Percentiles rank a stretch among this genome's conserved stretches.
Evolutionary conservation across 2,888 invertebrate species (phyloP).

Genomic region (Embidobia sp.): DNA sequence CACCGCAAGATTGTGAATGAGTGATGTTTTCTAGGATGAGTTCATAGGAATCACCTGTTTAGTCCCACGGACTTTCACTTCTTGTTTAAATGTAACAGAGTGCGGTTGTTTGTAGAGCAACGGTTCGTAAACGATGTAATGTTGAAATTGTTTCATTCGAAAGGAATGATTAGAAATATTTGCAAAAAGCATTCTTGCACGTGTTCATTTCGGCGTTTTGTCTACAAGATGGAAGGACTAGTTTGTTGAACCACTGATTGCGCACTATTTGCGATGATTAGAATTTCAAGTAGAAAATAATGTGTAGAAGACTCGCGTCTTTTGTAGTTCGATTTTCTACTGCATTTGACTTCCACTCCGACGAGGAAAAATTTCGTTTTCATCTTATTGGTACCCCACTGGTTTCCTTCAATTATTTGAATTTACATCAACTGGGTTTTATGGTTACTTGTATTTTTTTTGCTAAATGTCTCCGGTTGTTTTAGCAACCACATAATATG

Average conservation of each 20-base stretch:
- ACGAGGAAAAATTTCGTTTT: conserved; percentile 39
- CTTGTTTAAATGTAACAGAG: conserved; percentile 44
- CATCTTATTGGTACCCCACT: conserved; percentile 26
- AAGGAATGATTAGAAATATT: conserved; percentile 44
- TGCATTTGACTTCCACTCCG: conserved; percentile 54
- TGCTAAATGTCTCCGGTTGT: conserved; percentile 55
- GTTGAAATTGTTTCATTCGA: conserved; percentile 38
- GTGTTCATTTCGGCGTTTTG: conserved; percentile 33
- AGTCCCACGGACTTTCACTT: conserved; percentile 52
- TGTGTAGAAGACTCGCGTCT: conserved; percentile 24
- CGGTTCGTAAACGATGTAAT: conserved; percentile 29
- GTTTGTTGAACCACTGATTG: conserved; percentile 56
- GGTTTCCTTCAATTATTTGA: conserved; percentile 5
- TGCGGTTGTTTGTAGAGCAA: conserved; percentile 39
- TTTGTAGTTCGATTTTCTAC: conserved; percentile 59
- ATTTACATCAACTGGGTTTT: conserved; percentile 10
- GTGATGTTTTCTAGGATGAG: conserved; percentile 42
- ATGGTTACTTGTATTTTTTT: conserved; percentile 9
- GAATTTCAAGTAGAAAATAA: conserved; percentile 33
- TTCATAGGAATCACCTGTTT: conserved; percentile 47
- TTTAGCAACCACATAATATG: conserved; percentile 43
- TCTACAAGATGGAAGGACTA: conserved; percentile 15
- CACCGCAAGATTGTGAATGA: conserved; percentile 25
- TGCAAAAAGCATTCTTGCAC: conserved; percentile 29
- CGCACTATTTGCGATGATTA: conserved; percentile 34